Percentiles rank a stretch among this genome's conserved stretches.
These are phyloP conservation scores for Megaceryle alcyon DNA, from an alignment of 2,797 vertebrate species.

Conservation along the genomic window DNA sequence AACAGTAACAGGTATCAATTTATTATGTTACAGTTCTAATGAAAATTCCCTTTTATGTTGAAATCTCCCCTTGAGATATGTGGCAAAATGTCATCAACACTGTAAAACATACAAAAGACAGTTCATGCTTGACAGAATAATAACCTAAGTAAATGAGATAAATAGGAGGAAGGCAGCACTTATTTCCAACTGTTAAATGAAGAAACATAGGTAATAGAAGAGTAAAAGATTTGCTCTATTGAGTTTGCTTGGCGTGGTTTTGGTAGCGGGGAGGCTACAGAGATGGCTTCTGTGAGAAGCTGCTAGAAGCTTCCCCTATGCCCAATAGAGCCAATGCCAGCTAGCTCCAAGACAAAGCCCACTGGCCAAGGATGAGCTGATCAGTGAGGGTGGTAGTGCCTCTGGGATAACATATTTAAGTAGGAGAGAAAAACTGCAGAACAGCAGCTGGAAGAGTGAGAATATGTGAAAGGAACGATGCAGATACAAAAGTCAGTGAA, in stretches of 20 bases:
- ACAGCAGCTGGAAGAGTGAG: too few relatives aligned
- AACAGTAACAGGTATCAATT: neutral
- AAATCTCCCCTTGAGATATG: neutral
- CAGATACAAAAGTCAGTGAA: too few relatives aligned
- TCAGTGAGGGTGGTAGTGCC: too few relatives aligned
- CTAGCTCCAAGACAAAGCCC: too few relatives aligned
- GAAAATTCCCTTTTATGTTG: neutral
- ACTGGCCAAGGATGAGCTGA: too few relatives aligned
- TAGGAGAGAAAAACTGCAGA: too few relatives aligned
- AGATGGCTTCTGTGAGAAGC: too few relatives aligned
- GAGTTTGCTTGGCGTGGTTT: neutral
- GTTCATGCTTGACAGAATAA: neutral
- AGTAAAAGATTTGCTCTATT: neutral
- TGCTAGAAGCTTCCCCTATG: too few relatives aligned
- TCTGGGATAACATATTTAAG: too few relatives aligned
- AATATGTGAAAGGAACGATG: too few relatives aligned
- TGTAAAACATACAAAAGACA: neutral
- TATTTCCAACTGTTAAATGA: neutral
- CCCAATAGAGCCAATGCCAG: too few relatives aligned
- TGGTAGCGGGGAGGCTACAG: neutral
- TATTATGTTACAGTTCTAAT: neutral
- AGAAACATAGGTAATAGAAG: neutral
- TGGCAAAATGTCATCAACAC: neutral
- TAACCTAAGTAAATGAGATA: neutral
- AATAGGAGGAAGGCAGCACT: neutral